A percentile compares a stretch with the other conserved stretches of the same genome.
phyloP scores from a whole-genome alignment of 2,888 invertebrate species.

The Eugnorisma glareosa region DNA sequence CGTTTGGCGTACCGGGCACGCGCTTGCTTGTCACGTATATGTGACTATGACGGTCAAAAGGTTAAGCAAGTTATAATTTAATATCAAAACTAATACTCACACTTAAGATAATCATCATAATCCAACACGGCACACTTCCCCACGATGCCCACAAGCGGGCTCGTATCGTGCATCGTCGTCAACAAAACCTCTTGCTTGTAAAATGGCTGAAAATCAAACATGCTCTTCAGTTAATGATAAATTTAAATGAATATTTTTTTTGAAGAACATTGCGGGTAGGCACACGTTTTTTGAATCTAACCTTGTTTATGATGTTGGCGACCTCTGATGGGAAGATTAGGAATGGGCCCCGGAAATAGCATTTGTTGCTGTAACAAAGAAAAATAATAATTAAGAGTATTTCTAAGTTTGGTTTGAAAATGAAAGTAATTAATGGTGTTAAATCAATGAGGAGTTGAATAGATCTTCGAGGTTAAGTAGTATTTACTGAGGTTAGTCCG shows the following conservation, averaged over 20 bases:
- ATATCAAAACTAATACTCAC: constrained; percentile 88
- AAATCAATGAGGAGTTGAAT: too few relatives aligned
- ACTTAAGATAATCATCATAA: constrained; percentile 96
- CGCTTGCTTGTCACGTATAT: too few relatives aligned
- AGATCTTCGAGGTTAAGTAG: too few relatives aligned
- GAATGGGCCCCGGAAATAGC: constrained; percentile 98
- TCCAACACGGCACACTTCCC: constrained; percentile 98
- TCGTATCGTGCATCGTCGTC: constrained; percentile 97
- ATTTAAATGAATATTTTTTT: constrained; percentile 29
- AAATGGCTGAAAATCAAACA: constrained; percentile 91
- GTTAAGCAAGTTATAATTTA: too few relatives aligned
- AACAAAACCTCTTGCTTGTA: constrained; percentile 98
- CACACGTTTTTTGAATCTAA: constrained; percentile 63
- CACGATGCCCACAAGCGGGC: constrained; percentile 97
- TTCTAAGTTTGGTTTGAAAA: neutral
- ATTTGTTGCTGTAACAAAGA: constrained; percentile 93
- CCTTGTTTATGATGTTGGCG: constrained; percentile 93
- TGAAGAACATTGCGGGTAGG: neutral
- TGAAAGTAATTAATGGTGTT: neutral
- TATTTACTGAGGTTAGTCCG: too few relatives aligned
- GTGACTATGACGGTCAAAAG: too few relatives aligned
- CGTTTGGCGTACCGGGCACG: too few relatives aligned
- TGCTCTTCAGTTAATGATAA: constrained; percentile 67
- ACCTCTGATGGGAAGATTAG: constrained; percentile 97
- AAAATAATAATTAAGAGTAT: constrained; percentile 4